Evolutionary conservation across 1,140 invertebrate genomes (phyloP).

Genomic region (Chironomus striatipennis): DNA sequence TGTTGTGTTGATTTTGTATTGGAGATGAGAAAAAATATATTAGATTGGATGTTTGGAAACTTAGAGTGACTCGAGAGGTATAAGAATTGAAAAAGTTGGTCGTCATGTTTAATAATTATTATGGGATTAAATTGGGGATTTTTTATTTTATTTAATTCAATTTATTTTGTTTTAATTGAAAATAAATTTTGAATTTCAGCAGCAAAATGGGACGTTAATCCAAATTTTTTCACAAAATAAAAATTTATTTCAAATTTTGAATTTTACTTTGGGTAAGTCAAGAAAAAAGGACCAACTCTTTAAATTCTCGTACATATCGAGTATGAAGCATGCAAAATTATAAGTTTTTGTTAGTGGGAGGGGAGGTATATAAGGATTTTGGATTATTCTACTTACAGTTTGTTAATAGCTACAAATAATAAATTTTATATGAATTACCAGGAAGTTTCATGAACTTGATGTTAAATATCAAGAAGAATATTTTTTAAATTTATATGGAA

Average conservation of each 20-base stretch:
- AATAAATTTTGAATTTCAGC: too few relatives aligned
- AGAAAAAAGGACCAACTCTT: background rate
- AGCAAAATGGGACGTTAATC: too few relatives aligned
- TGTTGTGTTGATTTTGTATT: constrained; percentile 39
- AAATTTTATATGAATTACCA: background rate
- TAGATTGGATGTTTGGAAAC: background rate
- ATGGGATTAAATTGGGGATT: too few relatives aligned
- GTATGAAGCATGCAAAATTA: constrained; percentile 12
- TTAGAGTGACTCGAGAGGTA: background rate
- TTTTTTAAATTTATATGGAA: too few relatives aligned
- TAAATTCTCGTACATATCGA: background rate
- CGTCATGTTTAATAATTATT: too few relatives aligned
- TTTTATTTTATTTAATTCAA: too few relatives aligned
- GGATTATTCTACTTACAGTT: background rate
- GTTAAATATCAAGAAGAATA: too few relatives aligned
- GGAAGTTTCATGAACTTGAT: too few relatives aligned
- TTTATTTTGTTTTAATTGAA: too few relatives aligned
- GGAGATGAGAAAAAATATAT: background rate
- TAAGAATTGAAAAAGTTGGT: background rate
- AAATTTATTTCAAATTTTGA: too few relatives aligned
- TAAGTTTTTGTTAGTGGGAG: background rate
- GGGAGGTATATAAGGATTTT: background rate
- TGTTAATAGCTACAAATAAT: background rate
- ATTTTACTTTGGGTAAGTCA: background rate
- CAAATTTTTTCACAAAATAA: too few relatives aligned